phyloP scores from a whole-genome alignment of 2,888 invertebrate species.

The Anodontia alba region DNA sequence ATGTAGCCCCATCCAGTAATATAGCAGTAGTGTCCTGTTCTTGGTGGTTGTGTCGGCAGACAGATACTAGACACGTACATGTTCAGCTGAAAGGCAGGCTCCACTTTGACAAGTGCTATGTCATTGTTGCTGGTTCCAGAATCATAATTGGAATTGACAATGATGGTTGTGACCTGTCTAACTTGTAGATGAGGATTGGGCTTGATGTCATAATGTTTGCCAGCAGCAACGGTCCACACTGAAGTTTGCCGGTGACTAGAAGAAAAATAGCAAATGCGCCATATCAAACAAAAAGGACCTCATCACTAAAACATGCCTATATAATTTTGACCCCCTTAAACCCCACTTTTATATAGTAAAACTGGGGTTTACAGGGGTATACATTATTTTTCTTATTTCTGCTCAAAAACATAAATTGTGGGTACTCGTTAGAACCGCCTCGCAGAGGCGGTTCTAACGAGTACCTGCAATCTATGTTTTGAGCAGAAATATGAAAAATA shows the following conservation, averaged over 20 bases:
- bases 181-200: slow-evolving; percentile 57
- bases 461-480: too few relatives aligned
- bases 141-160: slow-evolving; percentile 67
- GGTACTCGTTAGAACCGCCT: too few relatives aligned
- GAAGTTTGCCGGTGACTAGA: slow-evolving; percentile 51
- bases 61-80: slow-evolving; percentile 67
- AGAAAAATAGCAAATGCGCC: background rate
- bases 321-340: too few relatives aligned
- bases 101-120: slow-evolving; percentile 73
- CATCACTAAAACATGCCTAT: too few relatives aligned
- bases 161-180: slow-evolving; percentile 50
- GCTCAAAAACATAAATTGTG: too few relatives aligned
- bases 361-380: too few relatives aligned
- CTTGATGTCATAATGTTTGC: slow-evolving; percentile 58
- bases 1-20: slow-evolving; percentile 78
- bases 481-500: too few relatives aligned
- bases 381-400: too few relatives aligned
- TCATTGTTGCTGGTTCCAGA: slow-evolving; percentile 66
- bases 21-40: slow-evolving; percentile 62
- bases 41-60: slow-evolving; percentile 57
- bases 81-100: slow-evolving; percentile 62
- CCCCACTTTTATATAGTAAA: too few relatives aligned
- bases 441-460: too few relatives aligned
- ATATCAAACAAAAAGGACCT: too few relatives aligned
- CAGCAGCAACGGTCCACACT: slow-evolving; percentile 67